Percentiles rank a stretch among this genome's conserved stretches.
phyloP scores from a whole-genome alignment of 2,113 vertebrate genomes.

The Emydura subglobosa region DNA sequence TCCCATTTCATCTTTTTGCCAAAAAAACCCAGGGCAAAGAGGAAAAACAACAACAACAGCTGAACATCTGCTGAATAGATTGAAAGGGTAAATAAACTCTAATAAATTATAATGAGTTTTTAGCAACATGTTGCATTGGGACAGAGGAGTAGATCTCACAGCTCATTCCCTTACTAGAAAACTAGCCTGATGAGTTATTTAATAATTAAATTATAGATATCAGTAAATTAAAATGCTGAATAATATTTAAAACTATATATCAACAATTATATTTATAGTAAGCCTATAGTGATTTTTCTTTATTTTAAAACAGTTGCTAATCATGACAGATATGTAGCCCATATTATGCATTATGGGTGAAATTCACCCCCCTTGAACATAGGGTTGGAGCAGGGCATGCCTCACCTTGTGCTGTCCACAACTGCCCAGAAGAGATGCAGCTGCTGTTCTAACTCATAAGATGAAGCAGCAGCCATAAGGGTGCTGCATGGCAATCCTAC shows the following conservation, averaged over 20 bases:
- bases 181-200: conserved; percentile 39
- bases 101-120: conserved; percentile 58
- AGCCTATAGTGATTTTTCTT: neutral
- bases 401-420: neutral
- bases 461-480: neutral
- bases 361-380: neutral
- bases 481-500: neutral
- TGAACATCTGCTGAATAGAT: conserved; percentile 68
- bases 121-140: conserved; percentile 15
- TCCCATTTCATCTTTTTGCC: conserved; percentile 42
- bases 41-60: conserved; percentile 63
- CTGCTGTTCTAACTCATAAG: neutral
- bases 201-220: conserved; percentile 39
- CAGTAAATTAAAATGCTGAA: conserved; percentile 50
- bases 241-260: conserved; percentile 67
- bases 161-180: conserved; percentile 41
- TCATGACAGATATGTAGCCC: neutral
- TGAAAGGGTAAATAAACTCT: conserved; percentile 70
- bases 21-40: conserved; percentile 61
- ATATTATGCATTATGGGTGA: neutral
- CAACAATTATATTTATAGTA: conserved; percentile 57
- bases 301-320: conserved; percentile 53
- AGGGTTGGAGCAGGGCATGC: neutral
- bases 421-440: accelerated
- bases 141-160: conserved; percentile 5